These are phyloP conservation scores for Phymanthus crucifer DNA, from an alignment of 92 coral and sea anemone species.

Conservation along the genomic window DNA sequence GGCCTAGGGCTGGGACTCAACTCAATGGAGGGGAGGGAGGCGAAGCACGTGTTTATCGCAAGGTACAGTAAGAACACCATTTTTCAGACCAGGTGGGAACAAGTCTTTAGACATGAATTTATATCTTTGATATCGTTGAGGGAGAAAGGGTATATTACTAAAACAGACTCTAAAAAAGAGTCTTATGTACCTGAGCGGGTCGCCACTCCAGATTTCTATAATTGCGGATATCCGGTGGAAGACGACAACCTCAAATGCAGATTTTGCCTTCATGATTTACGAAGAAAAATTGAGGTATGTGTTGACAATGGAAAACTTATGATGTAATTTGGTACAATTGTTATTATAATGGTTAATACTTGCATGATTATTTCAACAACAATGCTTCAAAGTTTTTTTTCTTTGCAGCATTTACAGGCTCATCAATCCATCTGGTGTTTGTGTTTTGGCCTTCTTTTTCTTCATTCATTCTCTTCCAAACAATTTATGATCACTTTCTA, in stretches of 20 bases:
- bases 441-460: too few relatives aligned
- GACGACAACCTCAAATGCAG: constrained; percentile 26
- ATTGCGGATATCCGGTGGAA: constrained; percentile 42
- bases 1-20: constrained; percentile 37
- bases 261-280: constrained; percentile 37
- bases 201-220: constrained; percentile 32
- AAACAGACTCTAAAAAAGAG: constrained; percentile 19
- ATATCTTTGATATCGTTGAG: constrained; percentile 51
- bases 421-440: too few relatives aligned
- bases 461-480: too few relatives aligned
- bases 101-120: constrained; percentile 51
- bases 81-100: constrained; percentile 49
- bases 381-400: too few relatives aligned
- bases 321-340: too few relatives aligned
- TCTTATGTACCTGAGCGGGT: constrained; percentile 39
- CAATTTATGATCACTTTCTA: too few relatives aligned
- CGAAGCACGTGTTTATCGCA: constrained; percentile 48
- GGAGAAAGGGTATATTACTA: constrained; percentile 21
- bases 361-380: too few relatives aligned
- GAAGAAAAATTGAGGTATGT: constrained; percentile 27
- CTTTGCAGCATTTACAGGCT: too few relatives aligned
- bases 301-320: constrained; percentile 9
- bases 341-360: too few relatives aligned
- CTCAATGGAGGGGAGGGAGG: constrained; percentile 66
- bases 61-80: constrained; percentile 48